Evolutionary conservation across 2,888 invertebrate species (phyloP).

Genomic region (Julus scandinavius): DNA sequence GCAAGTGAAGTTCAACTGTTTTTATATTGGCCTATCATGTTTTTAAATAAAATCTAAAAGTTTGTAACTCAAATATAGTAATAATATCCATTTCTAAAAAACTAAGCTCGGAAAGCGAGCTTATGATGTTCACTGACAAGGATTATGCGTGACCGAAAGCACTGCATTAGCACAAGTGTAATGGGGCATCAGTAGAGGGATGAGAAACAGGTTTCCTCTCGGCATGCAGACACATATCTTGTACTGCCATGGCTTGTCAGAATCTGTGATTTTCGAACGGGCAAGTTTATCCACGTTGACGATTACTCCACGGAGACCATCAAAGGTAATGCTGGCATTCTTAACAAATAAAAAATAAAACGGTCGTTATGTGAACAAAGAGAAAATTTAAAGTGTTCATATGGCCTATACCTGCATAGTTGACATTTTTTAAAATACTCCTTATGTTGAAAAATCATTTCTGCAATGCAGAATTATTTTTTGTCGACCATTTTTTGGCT

Average conservation of each 20-base stretch:
- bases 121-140: slow-evolving; percentile 48
- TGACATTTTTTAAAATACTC: not conserved
- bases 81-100: not conserved
- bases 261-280: slow-evolving; percentile 57
- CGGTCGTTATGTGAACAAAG: too few species aligned
- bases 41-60: not conserved
- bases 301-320: slow-evolving; percentile 61
- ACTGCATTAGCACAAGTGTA: slow-evolving; percentile 57
- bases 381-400: not conserved
- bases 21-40: not conserved
- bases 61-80: not conserved
- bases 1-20: not conserved
- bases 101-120: not conserved
- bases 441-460: not conserved
- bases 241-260: slow-evolving; percentile 71
- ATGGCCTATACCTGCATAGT: not conserved
- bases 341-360: slow-evolving; percentile 59
- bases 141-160: slow-evolving; percentile 54
- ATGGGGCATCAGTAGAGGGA: slow-evolving; percentile 48
- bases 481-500: not conserved
- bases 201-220: slow-evolving; percentile 82
- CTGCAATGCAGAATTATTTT: not conserved
- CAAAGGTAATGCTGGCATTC: slow-evolving; percentile 62
- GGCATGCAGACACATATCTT: slow-evolving; percentile 93
- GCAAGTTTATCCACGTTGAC: slow-evolving; percentile 61